Percentiles rank a stretch among this genome's conserved stretches.
phyloP scores from a whole-genome alignment of 1,140 invertebrate species.

The Musca vetustissima region DNA sequence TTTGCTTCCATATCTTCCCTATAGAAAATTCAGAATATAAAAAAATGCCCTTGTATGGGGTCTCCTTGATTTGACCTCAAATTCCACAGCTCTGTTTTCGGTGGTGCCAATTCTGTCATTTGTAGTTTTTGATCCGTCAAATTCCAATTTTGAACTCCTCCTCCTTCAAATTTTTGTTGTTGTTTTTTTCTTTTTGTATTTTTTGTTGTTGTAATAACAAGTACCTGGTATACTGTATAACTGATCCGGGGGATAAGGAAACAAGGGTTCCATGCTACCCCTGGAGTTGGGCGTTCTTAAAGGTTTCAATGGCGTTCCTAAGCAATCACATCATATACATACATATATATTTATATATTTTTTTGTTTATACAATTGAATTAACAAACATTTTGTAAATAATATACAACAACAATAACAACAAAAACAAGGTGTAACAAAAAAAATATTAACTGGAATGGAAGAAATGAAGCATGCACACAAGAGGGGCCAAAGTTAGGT shows the following conservation, averaged over 20 bases:
- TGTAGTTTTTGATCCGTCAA: too few species aligned
- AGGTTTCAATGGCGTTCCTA: constrained; percentile 65
- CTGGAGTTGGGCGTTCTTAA: constrained; percentile 63
- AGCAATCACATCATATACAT: constrained; percentile 14
- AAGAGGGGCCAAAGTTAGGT: too few species aligned
- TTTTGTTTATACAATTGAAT: constrained; percentile 16
- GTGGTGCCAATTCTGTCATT: too few species aligned
- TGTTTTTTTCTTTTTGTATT: too few species aligned
- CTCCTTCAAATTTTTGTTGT: too few species aligned
- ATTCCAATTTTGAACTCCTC: too few species aligned
- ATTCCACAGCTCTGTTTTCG: too few species aligned
- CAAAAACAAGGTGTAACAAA: constrained; percentile 7
- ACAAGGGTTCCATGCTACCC: constrained; percentile 59
- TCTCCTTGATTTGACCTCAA: too few species aligned
- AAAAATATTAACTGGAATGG: constrained; percentile 17
- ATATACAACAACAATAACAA: not conserved
- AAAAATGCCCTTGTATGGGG: too few species aligned
- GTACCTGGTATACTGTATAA: constrained; percentile 64
- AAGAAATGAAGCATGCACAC: constrained; percentile 12
- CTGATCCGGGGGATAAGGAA: constrained; percentile 60
- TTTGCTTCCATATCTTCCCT: too few species aligned
- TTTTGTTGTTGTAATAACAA: too few species aligned
- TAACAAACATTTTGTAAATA: constrained; percentile 3
- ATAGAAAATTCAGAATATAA: too few species aligned
- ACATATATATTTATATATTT: constrained; percentile 12